Evolutionary conservation across 2,888 invertebrate species (phyloP).

Genomic region (Elegia similella): DNA sequence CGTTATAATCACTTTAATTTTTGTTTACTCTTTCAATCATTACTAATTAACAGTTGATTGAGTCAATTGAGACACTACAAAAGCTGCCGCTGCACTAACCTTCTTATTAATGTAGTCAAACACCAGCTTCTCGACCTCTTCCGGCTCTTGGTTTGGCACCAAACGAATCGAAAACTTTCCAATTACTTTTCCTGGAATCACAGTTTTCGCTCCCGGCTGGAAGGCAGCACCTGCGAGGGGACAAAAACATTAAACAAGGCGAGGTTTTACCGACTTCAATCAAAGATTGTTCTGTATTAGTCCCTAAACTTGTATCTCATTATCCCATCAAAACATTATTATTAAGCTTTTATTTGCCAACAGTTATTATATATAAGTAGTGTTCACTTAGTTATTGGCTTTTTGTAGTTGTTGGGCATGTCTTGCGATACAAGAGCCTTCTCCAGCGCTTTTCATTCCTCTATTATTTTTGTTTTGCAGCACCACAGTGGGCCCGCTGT

Average conservation of each 20-base stretch:
- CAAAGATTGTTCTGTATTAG: background rate
- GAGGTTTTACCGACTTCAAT: background rate
- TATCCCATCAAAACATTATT: too few relatives aligned
- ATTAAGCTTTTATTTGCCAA: too few relatives aligned
- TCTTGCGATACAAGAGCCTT: too few relatives aligned
- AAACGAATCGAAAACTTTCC: conserved; percentile 98
- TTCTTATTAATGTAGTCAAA: conserved; percentile 87
- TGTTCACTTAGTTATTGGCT: too few relatives aligned
- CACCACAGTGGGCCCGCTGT: too few relatives aligned
- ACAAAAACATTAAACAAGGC: background rate
- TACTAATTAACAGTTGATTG: background rate
- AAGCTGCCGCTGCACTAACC: conserved; percentile 39
- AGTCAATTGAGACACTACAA: background rate
- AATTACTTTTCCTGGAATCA: conserved; percentile 95
- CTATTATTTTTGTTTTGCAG: too few relatives aligned
- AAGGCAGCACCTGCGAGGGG: conserved; percentile 87
- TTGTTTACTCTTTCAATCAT: background rate
- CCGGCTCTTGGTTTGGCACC: conserved; percentile 96
- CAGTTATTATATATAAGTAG: too few relatives aligned
- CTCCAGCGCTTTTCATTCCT: too few relatives aligned
- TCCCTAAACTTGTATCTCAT: too few relatives aligned
- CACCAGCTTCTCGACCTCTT: conserved; percentile 90
- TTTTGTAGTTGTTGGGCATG: too few relatives aligned
- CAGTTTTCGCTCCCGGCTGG: conserved; percentile 96
- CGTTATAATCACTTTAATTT: too few relatives aligned